Conservation (phyloP, 2,888 invertebrate species). For the Callinectes sapidus region DNA sequence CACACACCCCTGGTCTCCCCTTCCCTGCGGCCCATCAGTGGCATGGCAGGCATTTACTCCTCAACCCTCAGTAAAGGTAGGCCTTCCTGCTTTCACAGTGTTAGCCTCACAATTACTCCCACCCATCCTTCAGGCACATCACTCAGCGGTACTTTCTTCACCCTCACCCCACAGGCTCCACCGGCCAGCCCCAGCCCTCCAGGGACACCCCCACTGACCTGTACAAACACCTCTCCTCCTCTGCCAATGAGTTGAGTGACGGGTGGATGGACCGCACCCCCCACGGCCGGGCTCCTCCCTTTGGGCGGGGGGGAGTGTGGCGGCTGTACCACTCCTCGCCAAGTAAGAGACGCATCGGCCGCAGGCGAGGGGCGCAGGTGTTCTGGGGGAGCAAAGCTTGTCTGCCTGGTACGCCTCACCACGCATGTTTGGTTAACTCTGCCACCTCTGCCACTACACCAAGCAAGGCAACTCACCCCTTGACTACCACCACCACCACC, state of each 20-base stretch:
- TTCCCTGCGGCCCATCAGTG: conserved; percentile 45
- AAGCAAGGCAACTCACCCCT: background rate
- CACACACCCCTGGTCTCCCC: conserved; percentile 24
- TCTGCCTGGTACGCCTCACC: conserved; percentile 71
- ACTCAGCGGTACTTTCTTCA: background rate
- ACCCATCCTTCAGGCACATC: background rate
- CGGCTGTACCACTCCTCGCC: conserved; percentile 71
- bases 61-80: conserved; percentile 18
- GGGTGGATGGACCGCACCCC: conserved; percentile 61
- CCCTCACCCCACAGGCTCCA: background rate
- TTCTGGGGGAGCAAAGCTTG: conserved; percentile 73
- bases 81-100: background rate
- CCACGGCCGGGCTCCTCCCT: conserved; percentile 58
- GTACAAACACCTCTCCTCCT: conserved; percentile 58
- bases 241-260: conserved; percentile 69
- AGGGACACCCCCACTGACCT: conserved; percentile 39
- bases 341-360: conserved; percentile 73
- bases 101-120: background rate
- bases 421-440: background rate
- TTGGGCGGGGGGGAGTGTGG: conserved; percentile 62
- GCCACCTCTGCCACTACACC: background rate
- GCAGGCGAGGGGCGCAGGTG: conserved; percentile 57
- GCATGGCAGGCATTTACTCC: conserved; percentile 48
- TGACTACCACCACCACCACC: background rate
- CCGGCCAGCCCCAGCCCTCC: background rate